Evolutionary conservation across 2,888 invertebrate genomes (phyloP).

Genomic region (Spatulosminthurus flaviceps): DNA sequence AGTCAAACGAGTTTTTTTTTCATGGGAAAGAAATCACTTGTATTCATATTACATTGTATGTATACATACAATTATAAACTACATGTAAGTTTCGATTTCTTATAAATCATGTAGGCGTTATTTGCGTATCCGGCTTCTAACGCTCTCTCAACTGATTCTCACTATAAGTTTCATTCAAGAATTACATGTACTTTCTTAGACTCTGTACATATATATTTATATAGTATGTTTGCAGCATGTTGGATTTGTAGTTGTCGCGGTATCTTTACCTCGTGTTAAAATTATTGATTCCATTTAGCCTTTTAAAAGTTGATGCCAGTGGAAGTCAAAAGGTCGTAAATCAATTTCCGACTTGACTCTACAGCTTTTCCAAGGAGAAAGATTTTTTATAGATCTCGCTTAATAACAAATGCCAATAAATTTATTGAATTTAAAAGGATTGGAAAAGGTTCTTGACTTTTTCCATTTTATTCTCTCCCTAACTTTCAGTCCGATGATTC

Average conservation of each 20-base stretch:
- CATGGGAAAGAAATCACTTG: background rate
- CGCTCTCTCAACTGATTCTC: too few relatives aligned
- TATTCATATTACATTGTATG: background rate
- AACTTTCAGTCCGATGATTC: too few relatives aligned
- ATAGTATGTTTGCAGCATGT: background rate
- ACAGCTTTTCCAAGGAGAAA: background rate
- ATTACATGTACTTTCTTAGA: background rate
- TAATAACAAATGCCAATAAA: slow-evolving; percentile 2
- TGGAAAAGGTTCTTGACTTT: background rate
- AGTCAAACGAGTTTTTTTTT: slow-evolving; percentile 20
- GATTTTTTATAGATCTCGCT: background rate
- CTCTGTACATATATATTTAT: background rate
- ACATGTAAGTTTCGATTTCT: background rate
- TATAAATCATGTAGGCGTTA: slow-evolving; percentile 21
- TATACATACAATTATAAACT: background rate
- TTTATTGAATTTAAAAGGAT: slow-evolving; percentile 4
- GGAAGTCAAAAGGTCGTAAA: background rate
- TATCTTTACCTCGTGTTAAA: background rate
- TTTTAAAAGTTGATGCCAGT: background rate
- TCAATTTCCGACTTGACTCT: background rate
- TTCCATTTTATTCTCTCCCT: background rate
- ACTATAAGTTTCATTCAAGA: too few relatives aligned
- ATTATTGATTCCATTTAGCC: slow-evolving; percentile 18
- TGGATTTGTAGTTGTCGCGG: too few relatives aligned
- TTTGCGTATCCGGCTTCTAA: slow-evolving; percentile 30